phyloP scores from a whole-genome alignment of 1,140 invertebrate genomes.

The Copidosoma floridanum region DNA sequence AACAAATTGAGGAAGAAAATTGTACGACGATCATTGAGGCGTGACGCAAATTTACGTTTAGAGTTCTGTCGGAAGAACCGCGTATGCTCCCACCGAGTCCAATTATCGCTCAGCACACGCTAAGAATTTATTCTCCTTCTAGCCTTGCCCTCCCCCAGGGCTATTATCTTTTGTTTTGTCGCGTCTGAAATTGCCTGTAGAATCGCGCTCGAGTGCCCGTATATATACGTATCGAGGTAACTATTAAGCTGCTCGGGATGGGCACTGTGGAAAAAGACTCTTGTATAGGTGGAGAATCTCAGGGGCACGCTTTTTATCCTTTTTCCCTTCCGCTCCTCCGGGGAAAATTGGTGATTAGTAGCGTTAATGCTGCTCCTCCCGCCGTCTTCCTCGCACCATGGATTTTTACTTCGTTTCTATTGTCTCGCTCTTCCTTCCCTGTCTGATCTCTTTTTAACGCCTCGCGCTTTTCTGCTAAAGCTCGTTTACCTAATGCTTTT shows the following conservation, averaged over 20 bases:
- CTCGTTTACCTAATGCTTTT: constrained; percentile 17
- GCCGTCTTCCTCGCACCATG: not conserved
- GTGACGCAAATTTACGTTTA: no score
- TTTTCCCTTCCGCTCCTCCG: not conserved
- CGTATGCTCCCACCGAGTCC: not conserved
- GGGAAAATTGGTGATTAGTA: constrained; percentile 14
- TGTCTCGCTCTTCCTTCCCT: not conserved
- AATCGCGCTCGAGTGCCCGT: no score
- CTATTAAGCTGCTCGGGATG: no score
- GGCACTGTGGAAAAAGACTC: no score
- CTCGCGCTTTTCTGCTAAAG: not conserved
- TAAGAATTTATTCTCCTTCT: constrained; percentile 11
- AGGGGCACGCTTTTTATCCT: not conserved
- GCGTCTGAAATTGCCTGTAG: no score
- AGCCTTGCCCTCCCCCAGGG: not conserved
- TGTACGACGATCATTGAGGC: no score
- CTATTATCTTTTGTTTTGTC: no score
- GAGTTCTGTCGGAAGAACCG: not conserved
- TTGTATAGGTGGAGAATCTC: constrained; percentile 9
- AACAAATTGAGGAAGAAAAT: no score
- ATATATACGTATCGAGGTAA: no score
- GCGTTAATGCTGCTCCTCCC: not conserved
- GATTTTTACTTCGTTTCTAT: no score
- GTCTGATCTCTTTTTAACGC: not conserved
- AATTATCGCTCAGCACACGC: constrained; percentile 5